Evolutionary conservation across 2,888 invertebrate genomes (phyloP).

Genomic region (Mechanitis mazaeus): DNA sequence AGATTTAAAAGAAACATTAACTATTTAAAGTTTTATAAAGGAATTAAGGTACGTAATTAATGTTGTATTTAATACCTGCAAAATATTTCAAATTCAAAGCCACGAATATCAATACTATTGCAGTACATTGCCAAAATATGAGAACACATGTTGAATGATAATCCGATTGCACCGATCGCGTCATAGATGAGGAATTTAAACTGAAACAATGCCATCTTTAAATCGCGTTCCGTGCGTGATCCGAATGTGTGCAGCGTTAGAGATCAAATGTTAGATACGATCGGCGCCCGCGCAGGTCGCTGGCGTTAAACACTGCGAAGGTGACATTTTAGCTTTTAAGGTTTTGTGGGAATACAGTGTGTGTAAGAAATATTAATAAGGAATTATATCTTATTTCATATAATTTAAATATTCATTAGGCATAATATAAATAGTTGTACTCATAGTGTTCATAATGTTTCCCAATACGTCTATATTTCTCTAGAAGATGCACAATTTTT

Average conservation of each 20-base stretch:
- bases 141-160: constrained; percentile 46
- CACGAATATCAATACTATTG: constrained; percentile 14
- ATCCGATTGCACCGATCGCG: constrained; percentile 52
- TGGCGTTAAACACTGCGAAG: constrained; percentile 14
- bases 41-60: background rate
- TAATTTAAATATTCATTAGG: too few relatives aligned
- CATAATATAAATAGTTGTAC: too few relatives aligned
- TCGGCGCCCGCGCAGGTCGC: constrained; percentile 22
- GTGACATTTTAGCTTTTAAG: constrained; percentile 24
- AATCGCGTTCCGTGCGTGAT: constrained; percentile 49
- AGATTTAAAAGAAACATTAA: constrained; percentile 20
- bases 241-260: constrained; percentile 39
- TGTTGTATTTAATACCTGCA: background rate
- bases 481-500: constrained; percentile 5
- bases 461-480: background rate
- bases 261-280: constrained; percentile 28
- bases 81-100: background rate
- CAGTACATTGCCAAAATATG: constrained; percentile 51
- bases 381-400: too few relatives aligned
- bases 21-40: background rate
- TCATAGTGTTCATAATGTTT: background rate
- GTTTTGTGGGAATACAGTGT: background rate
- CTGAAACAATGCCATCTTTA: constrained; percentile 67
- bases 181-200: constrained; percentile 67
- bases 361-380: too few relatives aligned